Percentiles rank a stretch among this genome's conserved stretches.
These are phyloP conservation scores for Zoanthus sociatus DNA, from an alignment of 92 coral and sea anemone species.

Conservation along the genomic window DNA sequence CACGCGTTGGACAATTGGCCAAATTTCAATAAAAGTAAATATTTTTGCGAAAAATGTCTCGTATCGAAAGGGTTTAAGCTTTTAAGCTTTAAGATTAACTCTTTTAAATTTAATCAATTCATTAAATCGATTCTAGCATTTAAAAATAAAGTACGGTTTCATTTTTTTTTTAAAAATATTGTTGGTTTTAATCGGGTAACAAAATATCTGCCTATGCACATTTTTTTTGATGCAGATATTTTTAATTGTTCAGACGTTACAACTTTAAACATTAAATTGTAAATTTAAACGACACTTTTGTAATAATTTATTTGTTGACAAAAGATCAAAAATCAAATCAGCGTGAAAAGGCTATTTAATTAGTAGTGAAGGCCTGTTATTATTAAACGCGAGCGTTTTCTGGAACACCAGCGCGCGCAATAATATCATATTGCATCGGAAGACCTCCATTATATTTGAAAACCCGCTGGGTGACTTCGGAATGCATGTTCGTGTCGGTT, in stretches of 20 bases:
- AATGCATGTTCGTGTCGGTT: background rate
- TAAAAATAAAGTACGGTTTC: no score
- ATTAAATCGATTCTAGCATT: no score
- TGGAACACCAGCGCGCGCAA: conserved; percentile 31
- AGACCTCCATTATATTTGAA: background rate
- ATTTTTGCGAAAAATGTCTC: no score
- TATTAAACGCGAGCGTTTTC: background rate
- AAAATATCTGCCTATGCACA: no score
- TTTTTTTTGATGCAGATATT: no score
- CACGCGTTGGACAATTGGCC: no score
- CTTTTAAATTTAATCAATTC: no score
- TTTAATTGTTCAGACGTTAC: background rate
- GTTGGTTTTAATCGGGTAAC: no score
- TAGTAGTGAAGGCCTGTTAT: background rate
- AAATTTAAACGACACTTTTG: background rate
- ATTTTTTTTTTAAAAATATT: no score
- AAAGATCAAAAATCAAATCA: background rate
- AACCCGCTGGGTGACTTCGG: background rate
- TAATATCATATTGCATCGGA: conserved; percentile 15
- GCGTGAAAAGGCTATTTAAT: background rate
- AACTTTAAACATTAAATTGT: conserved; percentile 24
- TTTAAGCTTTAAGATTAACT: no score
- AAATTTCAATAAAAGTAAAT: no score
- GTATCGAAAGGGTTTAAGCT: no score
- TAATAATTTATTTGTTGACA: conserved; percentile 13